These are phyloP conservation scores for Byasa hedistus DNA, from an alignment of 2,888 invertebrate genomes.

Conservation along the genomic window DNA sequence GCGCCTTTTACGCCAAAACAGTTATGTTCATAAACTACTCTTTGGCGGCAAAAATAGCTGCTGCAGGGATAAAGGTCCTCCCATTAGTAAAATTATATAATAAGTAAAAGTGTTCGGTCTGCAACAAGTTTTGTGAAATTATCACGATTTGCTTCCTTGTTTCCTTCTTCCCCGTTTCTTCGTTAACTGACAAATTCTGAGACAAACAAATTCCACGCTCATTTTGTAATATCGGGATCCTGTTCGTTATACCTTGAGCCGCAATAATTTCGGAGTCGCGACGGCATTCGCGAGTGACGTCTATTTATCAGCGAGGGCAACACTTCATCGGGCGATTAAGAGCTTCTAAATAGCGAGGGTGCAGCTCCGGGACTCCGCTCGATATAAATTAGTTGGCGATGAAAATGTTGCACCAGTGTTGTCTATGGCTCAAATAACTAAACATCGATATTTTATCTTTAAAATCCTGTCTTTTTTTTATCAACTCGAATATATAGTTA, in stretches of 20 bases:
- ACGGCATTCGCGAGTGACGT: conserved; percentile 46
- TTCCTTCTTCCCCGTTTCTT: no score
- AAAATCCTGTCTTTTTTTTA: no score
- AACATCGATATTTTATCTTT: conserved; percentile 10
- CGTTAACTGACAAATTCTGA: no score
- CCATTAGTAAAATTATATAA: no score
- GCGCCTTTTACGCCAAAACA: no score
- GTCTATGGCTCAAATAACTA: conserved; percentile 26
- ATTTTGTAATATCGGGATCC: conserved; percentile 30
- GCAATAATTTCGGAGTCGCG: conserved; percentile 45
- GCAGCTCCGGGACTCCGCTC: conserved; percentile 47
- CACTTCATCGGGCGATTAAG: conserved; percentile 77
- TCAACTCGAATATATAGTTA: no score
- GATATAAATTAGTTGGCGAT: conserved; percentile 75
- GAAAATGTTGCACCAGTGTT: conserved; percentile 56
- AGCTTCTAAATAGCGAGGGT: conserved; percentile 75
- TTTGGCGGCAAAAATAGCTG: no score
- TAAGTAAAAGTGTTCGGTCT: no score
- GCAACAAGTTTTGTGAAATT: no score
- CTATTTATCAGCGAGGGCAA: conserved; percentile 71
- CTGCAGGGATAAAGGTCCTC: no score
- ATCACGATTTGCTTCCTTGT: no score
- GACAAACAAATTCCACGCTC: conserved; percentile 20
- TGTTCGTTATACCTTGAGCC: conserved; percentile 41
- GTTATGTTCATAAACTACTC: no score